Percentiles rank a stretch among this genome's conserved stretches.
Conservation (phyloP, 1,140 invertebrate genomes). For the Plodia interpunctella region DNA sequence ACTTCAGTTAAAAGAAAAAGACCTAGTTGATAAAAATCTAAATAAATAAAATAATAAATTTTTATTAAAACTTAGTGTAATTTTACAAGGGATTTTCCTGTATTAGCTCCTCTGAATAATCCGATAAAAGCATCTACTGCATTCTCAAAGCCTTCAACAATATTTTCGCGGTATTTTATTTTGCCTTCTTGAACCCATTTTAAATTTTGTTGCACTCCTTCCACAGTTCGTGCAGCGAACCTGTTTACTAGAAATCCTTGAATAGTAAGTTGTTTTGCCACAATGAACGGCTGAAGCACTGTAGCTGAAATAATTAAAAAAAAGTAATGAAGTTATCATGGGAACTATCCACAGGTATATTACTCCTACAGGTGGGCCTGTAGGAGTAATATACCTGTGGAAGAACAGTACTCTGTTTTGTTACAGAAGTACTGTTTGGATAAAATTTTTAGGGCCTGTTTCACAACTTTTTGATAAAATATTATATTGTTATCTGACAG, state of each 20-base stretch:
- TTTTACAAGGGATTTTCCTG: conserved; percentile 80
- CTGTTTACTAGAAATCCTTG: conserved; percentile 79
- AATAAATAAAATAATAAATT: background rate
- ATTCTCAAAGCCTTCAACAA: conserved; percentile 81
- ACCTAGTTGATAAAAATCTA: conserved; percentile 13
- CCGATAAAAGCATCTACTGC: conserved; percentile 80
- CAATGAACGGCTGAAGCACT: conserved; percentile 70
- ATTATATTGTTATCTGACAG: too few relatives aligned
- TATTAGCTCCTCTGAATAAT: conserved; percentile 80
- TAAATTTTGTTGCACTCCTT: conserved; percentile 78
- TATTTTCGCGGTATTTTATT: conserved; percentile 79
- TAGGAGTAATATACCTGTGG: too few relatives aligned
- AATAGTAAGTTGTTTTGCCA: conserved; percentile 78
- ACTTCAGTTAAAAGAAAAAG: conserved; percentile 7
- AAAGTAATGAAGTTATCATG: background rate
- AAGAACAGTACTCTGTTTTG: too few relatives aligned
- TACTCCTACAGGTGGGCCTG: too few relatives aligned
- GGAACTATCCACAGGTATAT: too few relatives aligned
- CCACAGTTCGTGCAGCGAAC: conserved; percentile 72
- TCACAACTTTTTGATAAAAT: too few relatives aligned
- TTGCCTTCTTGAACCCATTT: conserved; percentile 79
- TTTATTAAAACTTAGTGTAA: background rate
- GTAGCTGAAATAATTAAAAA: conserved; percentile 43
- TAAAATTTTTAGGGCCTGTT: too few relatives aligned
- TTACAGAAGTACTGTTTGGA: too few relatives aligned